Base-by-base conservation (phyloP, 2,888 invertebrate genomes). In the Sclerodermus sp. region DNA sequence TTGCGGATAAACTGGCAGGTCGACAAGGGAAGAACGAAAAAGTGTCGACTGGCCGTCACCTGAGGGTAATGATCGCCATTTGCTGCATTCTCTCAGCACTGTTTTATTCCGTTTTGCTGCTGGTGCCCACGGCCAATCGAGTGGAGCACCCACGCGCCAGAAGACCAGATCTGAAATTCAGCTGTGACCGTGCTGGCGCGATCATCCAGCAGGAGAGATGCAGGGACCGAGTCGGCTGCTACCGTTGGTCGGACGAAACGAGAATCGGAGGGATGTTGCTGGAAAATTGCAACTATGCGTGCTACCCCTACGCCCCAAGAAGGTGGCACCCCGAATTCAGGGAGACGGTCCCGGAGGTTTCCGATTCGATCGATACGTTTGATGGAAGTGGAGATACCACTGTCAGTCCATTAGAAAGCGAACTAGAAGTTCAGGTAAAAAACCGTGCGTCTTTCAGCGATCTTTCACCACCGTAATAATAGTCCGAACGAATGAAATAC, bases 201-300 rank as follows among this genome's bases (percentile, higher is more conserved):
- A 82, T 84, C 42, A 84, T 91, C 41, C 83, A 87, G 71, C 90
- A 90, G 75, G 87, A 90, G 72, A 83, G 86, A 41, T 90, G 90
- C 74, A 83, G 84, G 16, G 84, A 84, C 59, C 85, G 85, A 51
- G 82, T 82, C 71, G 83, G 82, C 2, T 90, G 90, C 70, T 85
- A 87, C 68, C 82, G 84, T 43, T 89, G 88, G 88, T 79, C 82
- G 8, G 58, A 66, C 80, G 82, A 47, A 81, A 82, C 61, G 82
- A 83, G 80, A 82, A 71, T 80, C 48, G 90, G 90, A 10, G 82
- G 82, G 3, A 77, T 91, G 45, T 82, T 84, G 37, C 81, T 91
- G 49, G 84, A 84, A 17, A 83, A 85, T 32, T 91, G 91, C 70
- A 84, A 85, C 50, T 90, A 89, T 70, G 85, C 87, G 0, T 91